Evolutionary conservation across 2,113 vertebrate genomes (phyloP).

Genomic region (Anolis sagrei): DNA sequence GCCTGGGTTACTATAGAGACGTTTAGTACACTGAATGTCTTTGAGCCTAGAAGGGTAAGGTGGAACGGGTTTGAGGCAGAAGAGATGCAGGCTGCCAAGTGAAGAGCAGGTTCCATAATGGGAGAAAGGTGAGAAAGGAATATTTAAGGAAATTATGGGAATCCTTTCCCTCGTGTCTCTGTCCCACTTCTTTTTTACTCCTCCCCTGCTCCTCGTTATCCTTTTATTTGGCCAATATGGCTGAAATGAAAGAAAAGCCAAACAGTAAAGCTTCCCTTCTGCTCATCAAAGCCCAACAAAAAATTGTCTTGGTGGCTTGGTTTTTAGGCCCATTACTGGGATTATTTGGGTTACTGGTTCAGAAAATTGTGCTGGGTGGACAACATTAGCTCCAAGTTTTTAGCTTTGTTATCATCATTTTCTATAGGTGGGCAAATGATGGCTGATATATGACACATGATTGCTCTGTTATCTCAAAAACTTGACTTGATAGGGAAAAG

Average conservation of each 20-base stretch:
- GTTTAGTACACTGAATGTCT: background rate
- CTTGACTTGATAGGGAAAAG: too few species aligned
- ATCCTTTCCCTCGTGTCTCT: too few species aligned
- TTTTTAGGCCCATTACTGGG: too few species aligned
- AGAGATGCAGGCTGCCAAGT: background rate
- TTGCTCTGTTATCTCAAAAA: too few species aligned
- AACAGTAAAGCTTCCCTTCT: background rate
- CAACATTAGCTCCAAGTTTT: too few species aligned
- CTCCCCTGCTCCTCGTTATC: background rate
- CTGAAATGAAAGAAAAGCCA: background rate
- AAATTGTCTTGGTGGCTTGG: too few species aligned
- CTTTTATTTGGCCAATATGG: background rate
- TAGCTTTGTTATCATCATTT: too few species aligned
- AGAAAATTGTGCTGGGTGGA: too few species aligned
- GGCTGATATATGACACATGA: too few species aligned
- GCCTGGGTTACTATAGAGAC: conserved; percentile 1
- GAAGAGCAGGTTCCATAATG: background rate
- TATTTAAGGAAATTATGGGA: background rate
- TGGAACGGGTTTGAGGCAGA: background rate
- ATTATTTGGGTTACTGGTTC: too few species aligned
- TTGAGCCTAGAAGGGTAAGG: background rate
- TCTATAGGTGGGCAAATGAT: too few species aligned
- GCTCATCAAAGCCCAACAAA: background rate
- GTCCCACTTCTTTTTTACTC: background rate
- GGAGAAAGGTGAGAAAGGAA: background rate